Conservation (phyloP, 2,888 invertebrate genomes). For the Saturnia japonica region DNA sequence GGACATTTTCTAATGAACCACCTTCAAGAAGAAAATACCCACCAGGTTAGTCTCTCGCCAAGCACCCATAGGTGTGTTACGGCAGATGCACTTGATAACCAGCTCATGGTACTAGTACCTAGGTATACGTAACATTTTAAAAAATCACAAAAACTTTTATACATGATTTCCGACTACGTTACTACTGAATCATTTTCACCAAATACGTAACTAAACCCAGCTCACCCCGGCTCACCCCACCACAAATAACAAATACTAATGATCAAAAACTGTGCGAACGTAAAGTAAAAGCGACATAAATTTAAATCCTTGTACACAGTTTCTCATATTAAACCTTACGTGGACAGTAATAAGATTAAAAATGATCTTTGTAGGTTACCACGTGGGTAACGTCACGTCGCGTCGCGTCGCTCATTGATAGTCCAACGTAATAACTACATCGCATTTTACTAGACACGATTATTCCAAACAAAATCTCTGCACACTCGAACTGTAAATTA, state of each 20-base stretch:
- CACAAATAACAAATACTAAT: background rate
- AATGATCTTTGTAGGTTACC: background rate
- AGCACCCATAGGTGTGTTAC: no score
- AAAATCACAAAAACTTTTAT: no score
- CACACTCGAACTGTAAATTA: background rate
- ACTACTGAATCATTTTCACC: background rate
- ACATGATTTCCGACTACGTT: no score
- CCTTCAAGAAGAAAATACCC: no score
- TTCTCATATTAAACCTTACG: background rate
- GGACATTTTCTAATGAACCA: no score
- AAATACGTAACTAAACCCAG: background rate
- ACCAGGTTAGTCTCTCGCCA: no score
- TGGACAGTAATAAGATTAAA: background rate
- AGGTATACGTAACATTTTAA: no score
- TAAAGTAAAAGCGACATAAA: background rate
- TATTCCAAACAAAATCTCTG: background rate
- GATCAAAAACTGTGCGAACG: background rate
- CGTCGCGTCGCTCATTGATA: background rate
- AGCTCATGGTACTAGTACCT: no score
- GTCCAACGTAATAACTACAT: background rate
- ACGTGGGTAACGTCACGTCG: slow-evolving; percentile 2
- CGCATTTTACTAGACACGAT: background rate
- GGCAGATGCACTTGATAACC: no score
- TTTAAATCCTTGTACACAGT: background rate
- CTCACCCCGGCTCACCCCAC: background rate